Evolutionary conservation across 2,888 invertebrate genomes (phyloP).

Genomic region (Epiblema foenella): DNA sequence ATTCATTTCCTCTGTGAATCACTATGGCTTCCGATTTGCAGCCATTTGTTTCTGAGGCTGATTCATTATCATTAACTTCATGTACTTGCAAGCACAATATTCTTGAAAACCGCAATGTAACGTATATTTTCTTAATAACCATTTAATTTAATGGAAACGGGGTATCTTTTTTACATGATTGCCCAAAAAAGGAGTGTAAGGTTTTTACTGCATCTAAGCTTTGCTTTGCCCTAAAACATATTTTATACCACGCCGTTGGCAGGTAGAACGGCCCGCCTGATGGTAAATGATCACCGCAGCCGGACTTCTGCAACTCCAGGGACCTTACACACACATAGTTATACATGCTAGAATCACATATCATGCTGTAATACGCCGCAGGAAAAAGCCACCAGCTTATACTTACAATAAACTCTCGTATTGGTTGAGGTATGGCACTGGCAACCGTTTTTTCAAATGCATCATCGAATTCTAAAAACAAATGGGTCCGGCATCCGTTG

Average conservation of each 20-base stretch:
- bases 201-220: no score
- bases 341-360: no score
- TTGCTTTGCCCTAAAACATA: no score
- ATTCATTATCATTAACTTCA: slow-evolving; percentile 3
- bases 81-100: slow-evolving; percentile 1
- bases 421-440: slow-evolving; percentile 6
- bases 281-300: no score
- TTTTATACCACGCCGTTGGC: no score
- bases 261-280: no score
- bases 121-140: not conserved
- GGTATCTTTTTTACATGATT: not conserved
- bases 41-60: slow-evolving; percentile 22
- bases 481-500: slow-evolving; percentile 45
- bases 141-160: no score
- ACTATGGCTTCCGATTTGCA: slow-evolving; percentile 38
- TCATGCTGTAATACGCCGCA: not conserved
- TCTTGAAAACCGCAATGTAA: not conserved
- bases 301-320: no score
- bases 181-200: no score
- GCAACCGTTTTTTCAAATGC: slow-evolving; percentile 28
- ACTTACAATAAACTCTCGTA: not conserved
- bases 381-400: not conserved
- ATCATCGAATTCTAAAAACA: slow-evolving; percentile 43
- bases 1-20: slow-evolving; percentile 41
- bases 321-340: no score